Conservation (phyloP, 2,888 invertebrate genomes). For the Poecilobothrus nobilitatus region DNA sequence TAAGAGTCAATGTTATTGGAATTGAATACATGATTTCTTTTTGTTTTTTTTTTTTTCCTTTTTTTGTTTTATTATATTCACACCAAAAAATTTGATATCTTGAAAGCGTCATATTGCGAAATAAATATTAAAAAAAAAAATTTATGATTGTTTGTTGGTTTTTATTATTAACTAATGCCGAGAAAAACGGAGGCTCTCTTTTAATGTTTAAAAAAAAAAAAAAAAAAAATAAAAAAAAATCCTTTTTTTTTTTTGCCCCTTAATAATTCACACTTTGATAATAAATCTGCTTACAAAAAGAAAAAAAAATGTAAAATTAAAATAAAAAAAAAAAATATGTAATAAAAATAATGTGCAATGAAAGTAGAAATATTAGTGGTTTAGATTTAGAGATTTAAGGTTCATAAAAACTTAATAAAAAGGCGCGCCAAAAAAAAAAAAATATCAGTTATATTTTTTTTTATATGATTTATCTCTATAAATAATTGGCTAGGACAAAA, state of each 20-base stretch:
- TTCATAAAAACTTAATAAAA: not conserved
- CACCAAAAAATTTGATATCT: no score
- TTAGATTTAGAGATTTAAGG: not conserved
- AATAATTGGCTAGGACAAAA: no score
- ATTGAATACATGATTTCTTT: no score
- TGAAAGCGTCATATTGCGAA: no score
- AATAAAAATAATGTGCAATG: no score
- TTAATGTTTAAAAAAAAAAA: not conserved
- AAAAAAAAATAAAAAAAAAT: not conserved
- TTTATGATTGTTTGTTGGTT: not conserved
- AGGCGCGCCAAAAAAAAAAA: not conserved
- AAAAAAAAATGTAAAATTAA: no score
- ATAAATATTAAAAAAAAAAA: not conserved
- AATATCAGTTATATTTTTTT: no score
- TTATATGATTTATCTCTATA: no score
- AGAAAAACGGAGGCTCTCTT: not conserved
- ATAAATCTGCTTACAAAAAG: not conserved
- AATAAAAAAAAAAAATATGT: no score
- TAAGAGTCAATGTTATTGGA: no score
- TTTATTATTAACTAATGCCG: not conserved
- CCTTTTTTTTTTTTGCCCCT: not conserved
- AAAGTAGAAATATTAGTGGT: not conserved
- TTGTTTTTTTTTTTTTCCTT: no score
- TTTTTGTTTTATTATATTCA: no score
- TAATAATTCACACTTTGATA: slow-evolving; percentile 1